phyloP scores from a whole-genome alignment of 2,888 invertebrate genomes.

The Azorinus chamasolen region DNA sequence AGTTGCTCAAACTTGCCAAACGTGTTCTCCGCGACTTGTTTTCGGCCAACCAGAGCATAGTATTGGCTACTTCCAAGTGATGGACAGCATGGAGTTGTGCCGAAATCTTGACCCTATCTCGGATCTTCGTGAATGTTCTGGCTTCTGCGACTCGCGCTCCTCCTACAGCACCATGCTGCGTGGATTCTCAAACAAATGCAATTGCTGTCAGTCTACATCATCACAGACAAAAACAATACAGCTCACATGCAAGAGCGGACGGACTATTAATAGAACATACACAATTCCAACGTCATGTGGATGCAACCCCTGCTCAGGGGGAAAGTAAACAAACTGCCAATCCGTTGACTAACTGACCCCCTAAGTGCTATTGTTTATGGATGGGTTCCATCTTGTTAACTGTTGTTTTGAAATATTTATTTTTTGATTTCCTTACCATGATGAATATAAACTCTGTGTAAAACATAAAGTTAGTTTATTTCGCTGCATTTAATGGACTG shows the following conservation, averaged over 20 bases:
- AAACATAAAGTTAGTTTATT: too few relatives aligned
- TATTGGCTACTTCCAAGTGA: constrained; percentile 75
- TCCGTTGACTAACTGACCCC: too few relatives aligned
- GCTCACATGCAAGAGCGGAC: constrained; percentile 73
- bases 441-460: constrained; percentile 19
- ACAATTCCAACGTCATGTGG: constrained; percentile 72
- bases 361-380: too few relatives aligned
- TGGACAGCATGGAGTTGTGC: constrained; percentile 68
- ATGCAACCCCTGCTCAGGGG: constrained; percentile 69
- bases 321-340: constrained; percentile 1
- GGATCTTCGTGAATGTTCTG: constrained; percentile 77
- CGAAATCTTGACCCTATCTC: constrained; percentile 70
- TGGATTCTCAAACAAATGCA: constrained; percentile 72
- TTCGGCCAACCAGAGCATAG: constrained; percentile 69
- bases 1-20: constrained; percentile 56
- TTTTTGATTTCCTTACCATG: constrained; percentile 33
- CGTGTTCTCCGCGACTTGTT: constrained; percentile 72
- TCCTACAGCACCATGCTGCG: constrained; percentile 70
- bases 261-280: constrained; percentile 71
- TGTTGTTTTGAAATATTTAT: constrained; percentile 13
- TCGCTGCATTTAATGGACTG: too few relatives aligned
- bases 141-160: constrained; percentile 74
- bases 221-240: constrained; percentile 61
- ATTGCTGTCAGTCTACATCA: constrained; percentile 74
- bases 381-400: too few relatives aligned